Conservation (phyloP, 1,140 invertebrate species). For the Leptestheria dahalacensis region DNA sequence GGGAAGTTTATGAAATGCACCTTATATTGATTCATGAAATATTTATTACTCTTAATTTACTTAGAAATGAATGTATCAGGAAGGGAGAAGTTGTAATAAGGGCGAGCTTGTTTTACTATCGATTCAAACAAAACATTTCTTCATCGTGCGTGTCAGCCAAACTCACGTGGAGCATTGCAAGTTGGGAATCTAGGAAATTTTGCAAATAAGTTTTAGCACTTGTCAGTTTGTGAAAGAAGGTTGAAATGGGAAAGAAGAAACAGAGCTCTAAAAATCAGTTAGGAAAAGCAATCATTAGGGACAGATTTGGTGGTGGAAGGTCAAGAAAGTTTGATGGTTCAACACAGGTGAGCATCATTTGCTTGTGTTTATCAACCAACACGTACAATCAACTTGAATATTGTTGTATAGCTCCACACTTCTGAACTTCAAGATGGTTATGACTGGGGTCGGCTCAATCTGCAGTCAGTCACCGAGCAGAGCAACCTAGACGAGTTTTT, state of each 20-base stretch:
- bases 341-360: slow-evolving; percentile 12
- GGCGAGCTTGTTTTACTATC: too few species aligned
- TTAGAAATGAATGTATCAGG: too few species aligned
- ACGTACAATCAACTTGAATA: slow-evolving; percentile 16
- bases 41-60: too few species aligned
- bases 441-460: slow-evolving; percentile 73
- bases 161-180: too few species aligned
- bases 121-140: too few species aligned
- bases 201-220: too few species aligned
- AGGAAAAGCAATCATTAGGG: slow-evolving; percentile 56
- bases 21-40: too few species aligned
- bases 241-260: neutral
- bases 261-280: slow-evolving; percentile 26
- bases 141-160: too few species aligned
- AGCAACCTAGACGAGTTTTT: slow-evolving; percentile 91
- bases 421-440: slow-evolving; percentile 76
- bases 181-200: too few species aligned
- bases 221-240: neutral
- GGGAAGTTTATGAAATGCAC: too few species aligned
- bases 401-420: slow-evolving; percentile 52
- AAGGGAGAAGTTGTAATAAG: too few species aligned
- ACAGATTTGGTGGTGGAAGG: slow-evolving; percentile 45
- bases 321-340: slow-evolving; percentile 19
- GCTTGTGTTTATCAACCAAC: slow-evolving; percentile 6
- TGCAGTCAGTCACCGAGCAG: slow-evolving; percentile 90